These are phyloP conservation scores for Stenodema calcarata DNA, from an alignment of 2,888 invertebrate genomes.

Conservation along the genomic window DNA sequence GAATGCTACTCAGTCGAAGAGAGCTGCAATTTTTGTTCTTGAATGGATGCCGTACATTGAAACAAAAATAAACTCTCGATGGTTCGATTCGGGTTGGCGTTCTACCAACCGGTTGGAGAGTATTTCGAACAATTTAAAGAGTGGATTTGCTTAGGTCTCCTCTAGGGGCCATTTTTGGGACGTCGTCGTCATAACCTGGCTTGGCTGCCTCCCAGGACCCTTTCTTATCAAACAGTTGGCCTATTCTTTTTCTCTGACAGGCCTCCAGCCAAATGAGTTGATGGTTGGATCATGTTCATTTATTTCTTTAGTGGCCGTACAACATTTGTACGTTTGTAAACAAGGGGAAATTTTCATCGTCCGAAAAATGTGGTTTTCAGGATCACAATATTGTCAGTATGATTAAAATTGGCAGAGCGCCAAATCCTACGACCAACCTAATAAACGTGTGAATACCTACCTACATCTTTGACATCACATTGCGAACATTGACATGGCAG, in stretches of 20 bases:
- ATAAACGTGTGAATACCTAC: too few species aligned
- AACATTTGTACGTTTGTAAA: too few species aligned
- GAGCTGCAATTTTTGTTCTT: not conserved
- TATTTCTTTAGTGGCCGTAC: too few species aligned
- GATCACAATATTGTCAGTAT: too few species aligned
- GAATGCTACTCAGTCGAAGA: too few species aligned
- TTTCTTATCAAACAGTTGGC: not conserved
- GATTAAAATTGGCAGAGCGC: too few species aligned
- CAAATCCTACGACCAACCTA: too few species aligned
- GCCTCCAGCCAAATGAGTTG: not conserved
- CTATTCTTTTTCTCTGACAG: not conserved
- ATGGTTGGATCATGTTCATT: not conserved
- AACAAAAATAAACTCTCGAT: not conserved
- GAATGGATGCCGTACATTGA: not conserved
- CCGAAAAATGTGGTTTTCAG: too few species aligned
- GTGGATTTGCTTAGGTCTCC: not conserved
- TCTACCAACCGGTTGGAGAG: not conserved
- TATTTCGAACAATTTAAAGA: not conserved
- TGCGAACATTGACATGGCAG: too few species aligned
- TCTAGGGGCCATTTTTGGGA: not conserved
- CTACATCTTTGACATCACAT: too few species aligned
- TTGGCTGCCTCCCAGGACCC: not conserved
- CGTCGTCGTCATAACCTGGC: not conserved
- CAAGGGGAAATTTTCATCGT: too few species aligned
- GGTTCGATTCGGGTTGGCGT: not conserved